Evolutionary conservation across 2,888 invertebrate genomes (phyloP).

Genomic region (Diabrotica balteata): DNA sequence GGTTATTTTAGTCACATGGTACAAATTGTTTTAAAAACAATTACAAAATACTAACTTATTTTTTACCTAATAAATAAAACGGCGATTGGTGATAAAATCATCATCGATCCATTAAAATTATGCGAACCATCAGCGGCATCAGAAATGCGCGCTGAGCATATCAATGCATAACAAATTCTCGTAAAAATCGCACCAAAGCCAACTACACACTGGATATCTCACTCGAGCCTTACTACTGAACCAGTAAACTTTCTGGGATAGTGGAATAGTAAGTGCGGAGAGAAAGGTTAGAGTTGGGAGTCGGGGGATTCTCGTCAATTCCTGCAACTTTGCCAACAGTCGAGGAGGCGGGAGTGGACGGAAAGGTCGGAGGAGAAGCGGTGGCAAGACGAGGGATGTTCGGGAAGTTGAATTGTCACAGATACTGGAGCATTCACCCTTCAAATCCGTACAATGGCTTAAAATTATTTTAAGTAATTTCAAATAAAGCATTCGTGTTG

Average conservation of each 20-base stretch:
- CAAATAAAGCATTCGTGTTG: too few species aligned
- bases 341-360: constrained; percentile 24
- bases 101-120: not conserved
- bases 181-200: constrained; percentile 23
- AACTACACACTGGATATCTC: constrained; percentile 4
- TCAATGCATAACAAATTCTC: constrained; percentile 19
- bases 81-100: not conserved
- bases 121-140: not conserved
- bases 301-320: constrained; percentile 36
- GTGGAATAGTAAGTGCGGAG: constrained; percentile 31
- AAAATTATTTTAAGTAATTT: too few species aligned
- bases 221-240: constrained; percentile 30
- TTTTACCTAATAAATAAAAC: too few species aligned
- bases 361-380: not conserved
- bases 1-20: too few species aligned
- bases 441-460: too few species aligned
- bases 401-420: not conserved
- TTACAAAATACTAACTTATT: too few species aligned
- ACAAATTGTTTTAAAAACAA: too few species aligned
- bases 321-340: constrained; percentile 36
- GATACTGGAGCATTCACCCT: not conserved
- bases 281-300: constrained; percentile 35
- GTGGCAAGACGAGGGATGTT: constrained; percentile 4
- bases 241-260: constrained; percentile 36
- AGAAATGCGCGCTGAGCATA: constrained; percentile 4